These are phyloP conservation scores for Leuciscus idus DNA, from an alignment of 2,113 vertebrate species.

Conservation along the genomic window DNA sequence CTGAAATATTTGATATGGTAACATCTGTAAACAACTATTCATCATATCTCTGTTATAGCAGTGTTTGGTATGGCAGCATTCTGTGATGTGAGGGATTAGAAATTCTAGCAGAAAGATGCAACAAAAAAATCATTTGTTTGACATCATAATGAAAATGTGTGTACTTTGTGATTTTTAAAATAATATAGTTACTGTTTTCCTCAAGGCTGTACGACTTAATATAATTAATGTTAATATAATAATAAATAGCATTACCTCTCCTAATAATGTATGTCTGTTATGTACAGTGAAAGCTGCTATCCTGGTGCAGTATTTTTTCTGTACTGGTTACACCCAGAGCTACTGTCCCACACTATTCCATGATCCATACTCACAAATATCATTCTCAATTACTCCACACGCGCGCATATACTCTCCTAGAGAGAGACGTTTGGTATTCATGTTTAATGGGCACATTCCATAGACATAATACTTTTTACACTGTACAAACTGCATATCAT, in stretches of 20 bases:
- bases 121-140: no score
- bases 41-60: neutral
- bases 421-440: neutral
- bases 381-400: slow-evolving; percentile 19
- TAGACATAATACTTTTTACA: no score
- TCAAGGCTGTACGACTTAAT: neutral
- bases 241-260: neutral
- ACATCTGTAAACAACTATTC: neutral
- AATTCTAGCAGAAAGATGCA: neutral
- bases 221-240: neutral
- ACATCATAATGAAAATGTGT: neutral
- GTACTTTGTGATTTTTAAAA: neutral
- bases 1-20: neutral
- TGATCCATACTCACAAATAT: slow-evolving; percentile 10
- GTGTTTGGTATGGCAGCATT: neutral
- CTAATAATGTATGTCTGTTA: neutral
- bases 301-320: neutral
- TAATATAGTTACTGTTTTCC: neutral
- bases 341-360: neutral
- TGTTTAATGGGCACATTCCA: no score
- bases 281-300: neutral
- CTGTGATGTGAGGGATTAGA: neutral
- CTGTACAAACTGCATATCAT: no score
- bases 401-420: neutral
- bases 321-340: neutral